phyloP scores from a whole-genome alignment of 1,140 invertebrate genomes.

The Caenorhabditis elegans region WBcel235 BX284605.5:10852501-10853000 shows the following conservation, averaged over 20 bases:
- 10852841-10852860: not conserved
- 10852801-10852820: slow-evolving; percentile 10
- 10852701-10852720: not conserved
- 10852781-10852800: not conserved
- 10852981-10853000: too few species aligned
- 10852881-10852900: slow-evolving; percentile 20
- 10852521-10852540: slow-evolving; percentile 8
- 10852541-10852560: slow-evolving; percentile 34
- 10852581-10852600: not conserved
- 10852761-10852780: not conserved
- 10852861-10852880: not conserved
- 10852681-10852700: not conserved
- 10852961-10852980: not conserved
- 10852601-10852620: not conserved
- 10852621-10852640: not conserved
- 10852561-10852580: not conserved
- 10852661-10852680: not conserved
- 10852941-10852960: slow-evolving; percentile 13
- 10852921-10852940: not conserved
- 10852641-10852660: not conserved
- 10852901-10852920: slow-evolving; percentile 2
- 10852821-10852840: not conserved
- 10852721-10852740: not conserved
- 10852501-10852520: not conserved
- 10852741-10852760: not conserved